These are phyloP conservation scores for Syrista parreyssii DNA, from an alignment of 2,888 invertebrate species.

Conservation along the genomic window DNA sequence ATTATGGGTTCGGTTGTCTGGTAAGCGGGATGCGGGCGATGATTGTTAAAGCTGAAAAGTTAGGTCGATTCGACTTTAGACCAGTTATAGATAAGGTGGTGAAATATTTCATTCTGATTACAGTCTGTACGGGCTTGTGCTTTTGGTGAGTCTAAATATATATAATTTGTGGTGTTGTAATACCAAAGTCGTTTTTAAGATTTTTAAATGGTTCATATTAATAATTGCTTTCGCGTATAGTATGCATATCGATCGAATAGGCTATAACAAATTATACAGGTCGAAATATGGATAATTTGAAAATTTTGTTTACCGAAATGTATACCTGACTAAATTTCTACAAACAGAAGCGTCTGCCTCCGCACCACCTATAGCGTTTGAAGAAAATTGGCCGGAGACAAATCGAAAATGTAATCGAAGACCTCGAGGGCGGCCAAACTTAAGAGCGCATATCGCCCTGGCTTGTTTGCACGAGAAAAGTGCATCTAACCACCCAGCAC, in stretches of 20 bases:
- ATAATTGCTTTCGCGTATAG: background rate
- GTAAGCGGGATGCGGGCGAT: background rate
- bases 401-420: background rate
- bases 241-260: background rate
- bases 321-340: background rate
- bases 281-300: background rate
- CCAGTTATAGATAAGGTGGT: background rate
- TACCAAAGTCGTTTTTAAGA: background rate
- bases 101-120: background rate
- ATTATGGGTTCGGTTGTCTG: background rate
- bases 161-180: background rate
- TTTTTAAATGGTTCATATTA: background rate
- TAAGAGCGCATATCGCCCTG: background rate
- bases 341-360: background rate
- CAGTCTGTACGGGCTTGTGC: background rate
- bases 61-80: background rate
- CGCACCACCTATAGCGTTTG: background rate
- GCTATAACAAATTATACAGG: background rate
- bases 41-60: background rate
- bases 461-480: conserved; percentile 37
- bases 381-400: background rate
- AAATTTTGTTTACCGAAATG: background rate
- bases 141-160: background rate
- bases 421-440: background rate
- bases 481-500: conserved; percentile 32